These are phyloP conservation scores for Dendropsophus ebraccatus DNA, from an alignment of 2,113 vertebrate genomes.

Conservation along the genomic window DNA sequence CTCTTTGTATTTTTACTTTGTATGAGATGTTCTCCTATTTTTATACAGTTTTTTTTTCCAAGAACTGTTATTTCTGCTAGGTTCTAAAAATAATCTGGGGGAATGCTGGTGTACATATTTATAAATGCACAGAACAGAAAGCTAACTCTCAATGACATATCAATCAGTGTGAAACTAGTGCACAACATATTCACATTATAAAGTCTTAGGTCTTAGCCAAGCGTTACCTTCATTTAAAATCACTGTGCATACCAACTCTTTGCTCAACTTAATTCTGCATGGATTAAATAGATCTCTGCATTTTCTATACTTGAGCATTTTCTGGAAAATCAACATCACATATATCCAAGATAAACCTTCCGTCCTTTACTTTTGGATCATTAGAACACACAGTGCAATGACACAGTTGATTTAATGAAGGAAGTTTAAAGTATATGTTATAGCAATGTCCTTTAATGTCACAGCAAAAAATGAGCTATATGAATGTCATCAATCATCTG, in stretches of 20 bases:
- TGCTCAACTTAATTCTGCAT: background rate
- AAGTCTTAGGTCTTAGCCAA: background rate
- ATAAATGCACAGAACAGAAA: background rate
- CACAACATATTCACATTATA: slow-evolving; percentile 5
- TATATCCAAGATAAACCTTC: background rate
- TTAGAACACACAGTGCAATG: background rate
- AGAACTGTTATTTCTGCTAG: background rate
- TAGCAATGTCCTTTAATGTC: background rate
- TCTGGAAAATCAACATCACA: background rate
- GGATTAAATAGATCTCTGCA: background rate
- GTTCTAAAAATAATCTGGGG: slow-evolving; percentile 13
- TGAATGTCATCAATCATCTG: background rate
- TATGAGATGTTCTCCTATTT: background rate
- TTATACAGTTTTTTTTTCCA: background rate
- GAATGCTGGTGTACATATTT: background rate
- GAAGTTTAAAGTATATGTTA: background rate
- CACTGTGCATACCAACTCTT: background rate
- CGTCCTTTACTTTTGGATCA: background rate
- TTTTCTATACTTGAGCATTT: background rate
- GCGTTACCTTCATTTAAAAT: slow-evolving; percentile 2
- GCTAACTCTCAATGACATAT: background rate
- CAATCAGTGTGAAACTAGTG: background rate
- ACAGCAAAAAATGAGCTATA: background rate
- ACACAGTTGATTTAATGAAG: background rate
- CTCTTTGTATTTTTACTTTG: background rate